These are phyloP conservation scores for Excalfactoria chinensis DNA, from an alignment of 2,113 vertebrate genomes.

Conservation along the genomic window DNA sequence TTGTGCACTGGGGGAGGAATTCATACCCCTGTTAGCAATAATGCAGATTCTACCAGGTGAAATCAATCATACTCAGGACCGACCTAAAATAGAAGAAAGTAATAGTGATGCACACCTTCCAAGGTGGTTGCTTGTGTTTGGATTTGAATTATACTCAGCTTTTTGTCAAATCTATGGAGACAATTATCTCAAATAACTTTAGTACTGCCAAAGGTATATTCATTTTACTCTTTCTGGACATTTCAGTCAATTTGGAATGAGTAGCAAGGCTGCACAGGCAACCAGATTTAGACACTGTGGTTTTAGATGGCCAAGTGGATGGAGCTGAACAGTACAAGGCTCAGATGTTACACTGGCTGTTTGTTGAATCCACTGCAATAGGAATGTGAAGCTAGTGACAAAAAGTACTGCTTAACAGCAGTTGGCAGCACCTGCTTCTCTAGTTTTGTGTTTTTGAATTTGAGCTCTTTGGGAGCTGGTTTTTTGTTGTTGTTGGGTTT, in stretches of 20 bases:
- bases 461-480: not conserved
- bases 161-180: not conserved
- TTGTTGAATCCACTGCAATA: not conserved
- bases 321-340: not conserved
- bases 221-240: not conserved
- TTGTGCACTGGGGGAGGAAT: not conserved
- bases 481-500: not conserved
- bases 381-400: not conserved
- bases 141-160: not conserved
- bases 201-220: not conserved
- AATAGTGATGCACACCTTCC: not conserved
- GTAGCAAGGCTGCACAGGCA: not conserved
- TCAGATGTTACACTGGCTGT: not conserved
- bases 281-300: fast-evolving
- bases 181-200: not conserved
- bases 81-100: not conserved
- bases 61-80: fast-evolving
- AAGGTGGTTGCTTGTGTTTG: not conserved
- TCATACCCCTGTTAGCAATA: not conserved
- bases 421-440: not conserved
- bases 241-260: not conserved
- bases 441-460: not conserved
- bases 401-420: not conserved
- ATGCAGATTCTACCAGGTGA: not conserved
- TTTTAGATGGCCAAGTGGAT: not conserved